Percentiles rank a stretch among this genome's conserved stretches.
Evolutionary conservation across 2,888 invertebrate species (phyloP).

Genomic region (Apomyelois bistriatella): DNA sequence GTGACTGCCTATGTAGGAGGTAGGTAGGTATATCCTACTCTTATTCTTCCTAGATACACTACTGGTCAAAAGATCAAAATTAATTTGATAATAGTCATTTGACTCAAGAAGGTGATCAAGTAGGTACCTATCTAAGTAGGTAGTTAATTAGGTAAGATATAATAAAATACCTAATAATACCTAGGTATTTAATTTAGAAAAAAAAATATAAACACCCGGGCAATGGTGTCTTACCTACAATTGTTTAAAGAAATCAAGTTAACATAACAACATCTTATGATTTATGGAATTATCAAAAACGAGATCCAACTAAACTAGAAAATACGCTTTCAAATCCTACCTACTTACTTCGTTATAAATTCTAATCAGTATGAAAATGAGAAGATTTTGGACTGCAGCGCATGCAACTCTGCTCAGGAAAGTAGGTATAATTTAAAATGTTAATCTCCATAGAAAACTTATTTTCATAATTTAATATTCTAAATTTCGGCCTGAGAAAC

Average conservation of each 20-base stretch:
- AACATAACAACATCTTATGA: neutral
- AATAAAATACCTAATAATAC: too few species aligned
- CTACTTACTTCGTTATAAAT: slow-evolving; percentile 5
- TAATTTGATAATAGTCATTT: too few species aligned
- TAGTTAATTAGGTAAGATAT: too few species aligned
- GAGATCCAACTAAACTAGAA: neutral
- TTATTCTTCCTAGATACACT: too few species aligned
- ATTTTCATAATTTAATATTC: neutral
- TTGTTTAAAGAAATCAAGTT: neutral
- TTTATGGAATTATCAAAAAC: neutral
- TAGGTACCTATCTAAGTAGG: too few species aligned
- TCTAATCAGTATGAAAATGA: slow-evolving; percentile 7
- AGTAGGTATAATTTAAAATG: neutral
- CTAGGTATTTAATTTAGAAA: too few species aligned
- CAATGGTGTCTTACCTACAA: neutral
- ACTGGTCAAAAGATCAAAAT: too few species aligned
- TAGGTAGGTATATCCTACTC: too few species aligned
- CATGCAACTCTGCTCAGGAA: neutral
- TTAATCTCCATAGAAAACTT: neutral
- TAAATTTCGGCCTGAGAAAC: neutral
- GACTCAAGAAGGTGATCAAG: too few species aligned
- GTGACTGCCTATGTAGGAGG: too few species aligned
- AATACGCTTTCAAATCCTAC: slow-evolving; percentile 4
- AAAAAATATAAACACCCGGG: neutral
- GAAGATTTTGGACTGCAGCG: neutral